phyloP scores from a whole-genome alignment of 2,888 invertebrate species.

The Ceramica pisi region DNA sequence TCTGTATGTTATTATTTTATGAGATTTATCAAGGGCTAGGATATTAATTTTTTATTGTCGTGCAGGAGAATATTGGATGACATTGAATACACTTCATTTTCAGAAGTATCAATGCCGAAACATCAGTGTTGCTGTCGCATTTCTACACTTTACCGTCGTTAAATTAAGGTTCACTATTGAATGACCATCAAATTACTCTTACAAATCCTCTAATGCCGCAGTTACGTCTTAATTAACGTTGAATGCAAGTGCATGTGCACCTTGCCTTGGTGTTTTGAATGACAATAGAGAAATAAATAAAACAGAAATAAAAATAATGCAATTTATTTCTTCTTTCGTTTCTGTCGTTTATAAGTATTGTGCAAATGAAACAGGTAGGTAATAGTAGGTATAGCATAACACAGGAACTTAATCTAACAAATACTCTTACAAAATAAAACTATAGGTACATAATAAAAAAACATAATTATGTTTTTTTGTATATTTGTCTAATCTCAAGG shows the following conservation, averaged over 20 bases:
- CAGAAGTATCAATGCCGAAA: not conserved
- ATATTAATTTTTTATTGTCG: no score
- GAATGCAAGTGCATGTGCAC: not conserved
- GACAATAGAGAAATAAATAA: conserved; percentile 20
- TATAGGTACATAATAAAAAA: conserved; percentile 28
- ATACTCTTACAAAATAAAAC: conserved; percentile 52
- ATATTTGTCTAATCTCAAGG: conserved; percentile 56
- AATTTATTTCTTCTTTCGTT: conserved; percentile 56
- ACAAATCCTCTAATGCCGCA: not conserved
- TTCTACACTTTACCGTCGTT: not conserved
- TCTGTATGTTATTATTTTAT: no score
- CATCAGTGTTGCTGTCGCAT: no score
- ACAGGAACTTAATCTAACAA: conserved; percentile 68
- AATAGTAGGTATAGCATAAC: conserved; percentile 57
- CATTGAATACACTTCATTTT: no score
- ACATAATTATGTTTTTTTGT: conserved; percentile 25
- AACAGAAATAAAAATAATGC: conserved; percentile 55
- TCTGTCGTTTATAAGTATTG: conserved; percentile 52
- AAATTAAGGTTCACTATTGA: not conserved
- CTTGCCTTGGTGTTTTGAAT: not conserved
- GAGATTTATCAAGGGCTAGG: no score
- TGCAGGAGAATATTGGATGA: no score
- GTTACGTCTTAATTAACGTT: not conserved
- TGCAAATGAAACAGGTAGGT: conserved; percentile 66
- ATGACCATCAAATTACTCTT: not conserved